Percentiles rank a stretch among this genome's conserved stretches.
Conservation (phyloP, 2,113 vertebrate genomes). For the Callopanchax toddi region DNA sequence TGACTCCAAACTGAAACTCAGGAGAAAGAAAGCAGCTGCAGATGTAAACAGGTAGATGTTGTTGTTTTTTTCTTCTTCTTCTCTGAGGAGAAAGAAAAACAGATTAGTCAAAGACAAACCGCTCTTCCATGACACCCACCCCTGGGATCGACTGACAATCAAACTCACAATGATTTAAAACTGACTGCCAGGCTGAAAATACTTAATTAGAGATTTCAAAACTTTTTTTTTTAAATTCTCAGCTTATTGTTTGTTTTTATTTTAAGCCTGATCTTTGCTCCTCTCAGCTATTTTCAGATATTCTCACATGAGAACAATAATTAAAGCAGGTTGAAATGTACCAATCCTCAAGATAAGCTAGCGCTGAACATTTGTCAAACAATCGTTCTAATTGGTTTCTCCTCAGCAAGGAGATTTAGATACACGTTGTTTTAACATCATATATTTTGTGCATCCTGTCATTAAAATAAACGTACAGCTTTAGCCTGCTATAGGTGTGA, state of each 20-base stretch:
- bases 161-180: neutral
- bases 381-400: too few species aligned
- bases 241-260: neutral
- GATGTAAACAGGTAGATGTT: constrained; percentile 3
- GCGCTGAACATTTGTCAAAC: too few species aligned
- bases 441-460: neutral
- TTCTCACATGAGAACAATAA: neutral
- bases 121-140: constrained; percentile 31
- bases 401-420: too few species aligned
- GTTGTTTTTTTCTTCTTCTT: neutral
- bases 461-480: neutral
- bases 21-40: constrained; percentile 10
- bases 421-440: too few species aligned
- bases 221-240: neutral
- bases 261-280: neutral
- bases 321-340: neutral
- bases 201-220: constrained; percentile 2
- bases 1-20: neutral
- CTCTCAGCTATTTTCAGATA: neutral
- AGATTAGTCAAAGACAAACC: constrained; percentile 24
- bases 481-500: constrained; percentile 6
- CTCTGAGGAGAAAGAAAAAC: constrained; percentile 1
- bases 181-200: neutral
- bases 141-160: constrained; percentile 24
- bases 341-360: neutral